Evolutionary conservation across 2,797 vertebrate species (phyloP).

Genomic region (Spizella passerina): DNA sequence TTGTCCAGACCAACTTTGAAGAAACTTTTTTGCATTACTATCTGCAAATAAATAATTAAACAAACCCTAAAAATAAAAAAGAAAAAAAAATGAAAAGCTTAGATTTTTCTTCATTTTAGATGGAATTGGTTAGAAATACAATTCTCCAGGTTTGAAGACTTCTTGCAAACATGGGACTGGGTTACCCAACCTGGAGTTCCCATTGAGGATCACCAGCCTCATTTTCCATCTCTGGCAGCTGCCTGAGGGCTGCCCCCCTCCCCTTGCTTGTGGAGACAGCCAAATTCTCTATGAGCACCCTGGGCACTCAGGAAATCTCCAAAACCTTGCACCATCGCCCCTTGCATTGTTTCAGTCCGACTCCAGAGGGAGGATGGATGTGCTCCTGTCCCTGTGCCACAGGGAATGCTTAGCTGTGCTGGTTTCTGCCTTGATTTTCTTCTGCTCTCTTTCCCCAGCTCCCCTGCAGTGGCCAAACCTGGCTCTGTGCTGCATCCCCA

Average conservation of each 20-base stretch:
- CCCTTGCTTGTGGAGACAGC: neutral
- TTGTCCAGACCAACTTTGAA: neutral
- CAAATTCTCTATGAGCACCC: neutral
- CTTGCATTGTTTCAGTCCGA: neutral
- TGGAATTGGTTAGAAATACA: neutral
- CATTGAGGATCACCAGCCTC: neutral
- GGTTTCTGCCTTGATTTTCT: neutral
- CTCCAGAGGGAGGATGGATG: neutral
- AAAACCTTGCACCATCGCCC: neutral
- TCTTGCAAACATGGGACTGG: fast-evolving
- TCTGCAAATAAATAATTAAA: neutral
- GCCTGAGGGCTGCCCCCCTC: fast-evolving
- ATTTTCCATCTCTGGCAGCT: fast-evolving
- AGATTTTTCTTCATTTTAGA: neutral
- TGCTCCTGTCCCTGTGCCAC: neutral
- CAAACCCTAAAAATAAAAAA: neutral
- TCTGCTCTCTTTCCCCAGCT: neutral
- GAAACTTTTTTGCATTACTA: neutral
- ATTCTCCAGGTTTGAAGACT: neutral
- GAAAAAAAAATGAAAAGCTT: neutral
- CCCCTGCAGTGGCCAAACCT: neutral
- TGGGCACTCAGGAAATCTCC: neutral
- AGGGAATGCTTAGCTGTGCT: neutral
- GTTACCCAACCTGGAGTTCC: neutral
- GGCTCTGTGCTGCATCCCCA: neutral